Percentiles rank a stretch among this genome's conserved stretches.
These are phyloP conservation scores for Idris sp. DNA, from an alignment of 1,140 invertebrate species.

Conservation along the genomic window DNA sequence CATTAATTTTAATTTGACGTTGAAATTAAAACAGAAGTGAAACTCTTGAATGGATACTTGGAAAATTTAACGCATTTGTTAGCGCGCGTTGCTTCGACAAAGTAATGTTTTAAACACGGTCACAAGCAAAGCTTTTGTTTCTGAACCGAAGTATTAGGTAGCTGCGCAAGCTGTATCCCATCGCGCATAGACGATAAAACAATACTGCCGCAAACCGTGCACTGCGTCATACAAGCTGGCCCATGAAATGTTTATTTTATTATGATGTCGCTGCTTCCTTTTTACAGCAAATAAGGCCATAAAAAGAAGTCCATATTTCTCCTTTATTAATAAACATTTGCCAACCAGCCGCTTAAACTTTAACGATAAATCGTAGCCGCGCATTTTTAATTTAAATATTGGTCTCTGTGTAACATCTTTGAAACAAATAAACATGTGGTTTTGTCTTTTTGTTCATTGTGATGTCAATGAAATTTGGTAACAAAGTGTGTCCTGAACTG, in stretches of 20 bases:
- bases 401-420: too few species aligned
- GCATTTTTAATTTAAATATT: not conserved
- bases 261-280: slow-evolving; percentile 21
- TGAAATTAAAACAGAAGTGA: slow-evolving; percentile 23
- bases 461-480: too few species aligned
- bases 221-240: not conserved
- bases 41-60: slow-evolving; percentile 26
- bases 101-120: slow-evolving; percentile 41
- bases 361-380: not conserved
- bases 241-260: slow-evolving; percentile 37
- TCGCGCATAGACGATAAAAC: slow-evolving; percentile 45
- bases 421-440: not conserved
- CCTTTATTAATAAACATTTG: slow-evolving; percentile 29
- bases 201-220: slow-evolving; percentile 30
- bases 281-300: slow-evolving; percentile 10
- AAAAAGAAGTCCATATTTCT: slow-evolving; percentile 28
- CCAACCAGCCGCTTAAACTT: slow-evolving; percentile 4
- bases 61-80: slow-evolving; percentile 29
- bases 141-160: slow-evolving; percentile 35
- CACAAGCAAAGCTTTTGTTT: slow-evolving; percentile 41
- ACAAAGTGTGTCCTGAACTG: too few species aligned
- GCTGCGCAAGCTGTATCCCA: slow-evolving; percentile 32
- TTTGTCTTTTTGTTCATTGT: too few species aligned
- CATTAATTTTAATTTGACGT: slow-evolving; percentile 4
- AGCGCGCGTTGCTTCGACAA: slow-evolving; percentile 22